These are phyloP conservation scores for Tenthredo notha DNA, from an alignment of 2,888 invertebrate genomes.

Conservation along the genomic window DNA sequence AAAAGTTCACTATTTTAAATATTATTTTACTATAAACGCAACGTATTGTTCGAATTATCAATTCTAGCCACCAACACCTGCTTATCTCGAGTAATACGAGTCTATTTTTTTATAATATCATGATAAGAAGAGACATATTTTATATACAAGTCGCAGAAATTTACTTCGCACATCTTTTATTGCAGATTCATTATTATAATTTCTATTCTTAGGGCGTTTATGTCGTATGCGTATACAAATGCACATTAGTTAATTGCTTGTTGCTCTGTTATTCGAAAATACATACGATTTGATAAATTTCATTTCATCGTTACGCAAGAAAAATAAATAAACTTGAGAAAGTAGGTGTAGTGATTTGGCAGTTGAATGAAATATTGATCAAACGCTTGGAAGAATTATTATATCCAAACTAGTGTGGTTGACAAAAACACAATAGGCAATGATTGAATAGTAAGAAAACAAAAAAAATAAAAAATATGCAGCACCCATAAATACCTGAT, in stretches of 20 bases:
- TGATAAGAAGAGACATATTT: conserved; percentile 44
- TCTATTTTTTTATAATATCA: conserved; percentile 48
- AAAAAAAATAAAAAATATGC: neutral
- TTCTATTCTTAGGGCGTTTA: neutral
- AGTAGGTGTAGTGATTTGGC: conserved; percentile 37
- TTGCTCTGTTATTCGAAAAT: neutral
- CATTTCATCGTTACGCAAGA: neutral
- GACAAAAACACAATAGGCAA: neutral
- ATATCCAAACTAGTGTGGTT: neutral
- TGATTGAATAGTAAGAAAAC: neutral
- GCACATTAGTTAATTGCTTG: neutral
- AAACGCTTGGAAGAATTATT: neutral
- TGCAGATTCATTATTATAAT: neutral
- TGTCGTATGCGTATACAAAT: neutral
- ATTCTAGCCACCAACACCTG: conserved; percentile 37
- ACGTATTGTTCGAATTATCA: neutral
- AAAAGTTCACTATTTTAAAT: neutral
- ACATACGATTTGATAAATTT: neutral
- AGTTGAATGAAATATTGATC: neutral
- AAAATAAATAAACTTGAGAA: conserved; percentile 43
- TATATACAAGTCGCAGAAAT: conserved; percentile 27
- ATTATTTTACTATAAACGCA: conserved; percentile 3
- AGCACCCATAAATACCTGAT: conserved; percentile 26
- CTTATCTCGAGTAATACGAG: conserved; percentile 50
- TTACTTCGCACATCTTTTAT: conserved; percentile 4